Conservation (phyloP, 2,113 vertebrate genomes). For the Cryptomyrus ogoouensis region DNA sequence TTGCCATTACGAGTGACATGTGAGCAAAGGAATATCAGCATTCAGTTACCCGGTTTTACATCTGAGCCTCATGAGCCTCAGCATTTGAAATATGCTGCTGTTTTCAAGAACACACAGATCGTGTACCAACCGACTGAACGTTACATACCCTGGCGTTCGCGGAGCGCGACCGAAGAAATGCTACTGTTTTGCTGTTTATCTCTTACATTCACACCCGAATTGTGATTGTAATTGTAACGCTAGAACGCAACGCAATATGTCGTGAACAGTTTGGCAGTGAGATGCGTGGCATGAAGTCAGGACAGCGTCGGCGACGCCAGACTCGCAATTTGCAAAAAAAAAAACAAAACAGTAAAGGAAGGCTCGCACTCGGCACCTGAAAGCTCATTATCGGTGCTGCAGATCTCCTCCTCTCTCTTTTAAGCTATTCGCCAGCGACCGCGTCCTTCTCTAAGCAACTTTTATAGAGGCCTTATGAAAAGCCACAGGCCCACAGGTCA, state of each 20-base stretch:
- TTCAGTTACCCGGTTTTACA: background rate
- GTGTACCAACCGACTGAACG: background rate
- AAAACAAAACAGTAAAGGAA: background rate
- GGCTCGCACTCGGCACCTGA: background rate
- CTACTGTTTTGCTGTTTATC: background rate
- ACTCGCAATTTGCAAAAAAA: background rate
- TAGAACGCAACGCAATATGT: background rate
- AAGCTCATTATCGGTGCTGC: background rate
- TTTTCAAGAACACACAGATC: background rate
- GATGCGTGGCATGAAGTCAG: background rate
- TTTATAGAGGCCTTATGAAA: conserved; percentile 71
- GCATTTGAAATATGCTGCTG: background rate
- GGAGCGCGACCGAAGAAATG: background rate
- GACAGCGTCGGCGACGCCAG: background rate
- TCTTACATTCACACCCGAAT: background rate
- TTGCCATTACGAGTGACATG: background rate
- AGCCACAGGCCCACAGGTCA: conserved; percentile 81
- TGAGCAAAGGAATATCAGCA: background rate
- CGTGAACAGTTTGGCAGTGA: background rate
- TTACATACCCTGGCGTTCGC: background rate
- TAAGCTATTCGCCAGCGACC: background rate
- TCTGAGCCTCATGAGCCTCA: background rate
- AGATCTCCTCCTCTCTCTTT: background rate
- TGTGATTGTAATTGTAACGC: background rate
- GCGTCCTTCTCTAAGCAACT: conserved; percentile 68